Conservation (phyloP, 2,888 invertebrate species). For the Branchinecta sandiegonensis region DNA sequence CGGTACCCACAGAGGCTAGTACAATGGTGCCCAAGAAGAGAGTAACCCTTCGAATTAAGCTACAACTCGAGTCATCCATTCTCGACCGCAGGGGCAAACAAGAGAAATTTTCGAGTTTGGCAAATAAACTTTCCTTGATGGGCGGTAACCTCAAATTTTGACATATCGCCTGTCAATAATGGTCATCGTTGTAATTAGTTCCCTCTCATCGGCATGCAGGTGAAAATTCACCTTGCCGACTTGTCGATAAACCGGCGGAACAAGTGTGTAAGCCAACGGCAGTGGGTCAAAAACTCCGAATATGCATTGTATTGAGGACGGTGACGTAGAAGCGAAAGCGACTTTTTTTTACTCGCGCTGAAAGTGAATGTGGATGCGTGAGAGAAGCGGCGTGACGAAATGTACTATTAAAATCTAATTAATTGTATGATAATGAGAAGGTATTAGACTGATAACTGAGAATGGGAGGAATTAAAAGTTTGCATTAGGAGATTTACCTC, state of each 20-base stretch:
- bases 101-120: no score
- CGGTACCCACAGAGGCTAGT: no score
- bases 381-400: not conserved
- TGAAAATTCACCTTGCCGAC: conserved; percentile 6
- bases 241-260: conserved; percentile 15
- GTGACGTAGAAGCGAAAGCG: not conserved
- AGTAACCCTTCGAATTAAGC: no score
- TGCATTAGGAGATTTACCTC: no score
- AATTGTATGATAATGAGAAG: no score
- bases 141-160: not conserved
- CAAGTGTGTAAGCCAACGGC: conserved; percentile 13
- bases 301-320: not conserved
- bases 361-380: conserved; percentile 2
- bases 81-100: no score
- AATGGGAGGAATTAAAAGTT: no score
- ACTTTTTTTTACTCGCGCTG: not conserved
- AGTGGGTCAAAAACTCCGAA: conserved; percentile 8
- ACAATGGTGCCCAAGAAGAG: no score
- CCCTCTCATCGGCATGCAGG: not conserved
- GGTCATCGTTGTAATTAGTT: conserved; percentile 4
- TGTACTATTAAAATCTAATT: not conserved
- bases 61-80: no score
- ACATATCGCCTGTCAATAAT: not conserved
- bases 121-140: not conserved
- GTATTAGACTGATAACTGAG: no score